Evolutionary conservation across 92 coral and sea anemone species (phyloP).

Genomic region (Paramuricea clavata): DNA sequence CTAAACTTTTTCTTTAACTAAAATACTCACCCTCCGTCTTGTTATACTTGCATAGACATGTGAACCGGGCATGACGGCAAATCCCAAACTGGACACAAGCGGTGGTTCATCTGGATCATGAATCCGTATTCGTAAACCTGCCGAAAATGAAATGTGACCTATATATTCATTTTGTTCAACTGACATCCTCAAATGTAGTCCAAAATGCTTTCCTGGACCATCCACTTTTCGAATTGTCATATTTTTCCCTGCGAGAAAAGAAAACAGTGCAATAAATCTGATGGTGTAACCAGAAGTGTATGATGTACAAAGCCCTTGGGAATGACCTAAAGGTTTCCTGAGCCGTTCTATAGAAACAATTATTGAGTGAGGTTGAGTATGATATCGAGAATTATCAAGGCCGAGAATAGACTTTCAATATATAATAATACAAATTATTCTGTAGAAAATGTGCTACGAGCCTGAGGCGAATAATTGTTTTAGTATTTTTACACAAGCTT

Average conservation of each 20-base stretch:
- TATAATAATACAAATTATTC: too few relatives aligned
- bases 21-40: constrained; percentile 25
- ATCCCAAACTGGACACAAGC: constrained; percentile 29
- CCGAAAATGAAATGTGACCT: constrained; percentile 16
- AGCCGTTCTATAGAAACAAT: too few relatives aligned
- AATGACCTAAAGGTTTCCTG: too few relatives aligned
- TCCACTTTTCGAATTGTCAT: constrained; percentile 8
- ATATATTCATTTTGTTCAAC: constrained; percentile 33
- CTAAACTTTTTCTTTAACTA: too few relatives aligned
- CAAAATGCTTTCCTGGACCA: constrained; percentile 24
- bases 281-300: background rate
- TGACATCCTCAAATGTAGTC: constrained; percentile 26
- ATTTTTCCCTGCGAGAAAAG: background rate
- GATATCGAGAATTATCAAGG: too few relatives aligned
- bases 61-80: constrained; percentile 42
- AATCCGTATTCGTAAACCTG: constrained; percentile 26
- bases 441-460: too few relatives aligned
- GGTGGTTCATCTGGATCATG: constrained; percentile 41
- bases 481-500: too few relatives aligned
- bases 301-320: too few relatives aligned
- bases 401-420: too few relatives aligned
- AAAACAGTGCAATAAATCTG: background rate
- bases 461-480: too few relatives aligned
- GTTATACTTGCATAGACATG: constrained; percentile 28
- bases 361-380: too few relatives aligned